Evolutionary conservation across 2,888 invertebrate species (phyloP), one percentile per base, ranked within the genome.

Genomic region (Athalia circularis): DNA sequence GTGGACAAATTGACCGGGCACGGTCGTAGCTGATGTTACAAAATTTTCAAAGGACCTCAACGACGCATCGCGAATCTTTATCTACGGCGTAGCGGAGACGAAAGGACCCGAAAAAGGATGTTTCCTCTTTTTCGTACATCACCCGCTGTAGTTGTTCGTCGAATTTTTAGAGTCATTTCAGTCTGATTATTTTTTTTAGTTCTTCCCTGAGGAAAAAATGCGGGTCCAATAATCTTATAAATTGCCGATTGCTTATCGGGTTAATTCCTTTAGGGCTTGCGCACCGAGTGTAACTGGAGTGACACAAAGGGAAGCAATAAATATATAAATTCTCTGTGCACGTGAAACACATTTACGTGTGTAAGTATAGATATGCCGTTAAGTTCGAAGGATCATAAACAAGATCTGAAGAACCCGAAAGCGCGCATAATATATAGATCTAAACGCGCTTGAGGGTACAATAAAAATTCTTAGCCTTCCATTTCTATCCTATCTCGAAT

Each of bases 1-100:
- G 79, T 76, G 83, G 84, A 87, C 86, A 86, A 87, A 88, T 88
- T 85, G 87, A 81, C 79, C 80, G 77, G 67, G 57, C 78, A 7
- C 62, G 50, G 9, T n/a, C 54, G 4, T 62, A n/a, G 29, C 43
- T 15, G 59, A 59, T 59, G 59, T 11, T 6, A 11, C 7, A 9
- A 43, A 11, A 29, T 29, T 68, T 68, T 52, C 43, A 54, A 54
- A 54, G 11, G 9, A 54, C 54, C 43, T 68, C 15, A 29, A 2
- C n/a, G 13, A 54, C 68, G 67, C 9, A 52, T 52, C 50, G 54
- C 54, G 7, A 11, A 11, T 54, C 54, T 6, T 29, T 29, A 29
- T 29, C 29, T 29, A 29, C 2, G 29, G 29, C 29, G 29, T 29
- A 29, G 29, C 54, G 54, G 7, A n/a, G 54, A 4, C n/a, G 54